Evolutionary conservation across 2,113 vertebrate species (phyloP).

Genomic region (Murina feae): DNA sequence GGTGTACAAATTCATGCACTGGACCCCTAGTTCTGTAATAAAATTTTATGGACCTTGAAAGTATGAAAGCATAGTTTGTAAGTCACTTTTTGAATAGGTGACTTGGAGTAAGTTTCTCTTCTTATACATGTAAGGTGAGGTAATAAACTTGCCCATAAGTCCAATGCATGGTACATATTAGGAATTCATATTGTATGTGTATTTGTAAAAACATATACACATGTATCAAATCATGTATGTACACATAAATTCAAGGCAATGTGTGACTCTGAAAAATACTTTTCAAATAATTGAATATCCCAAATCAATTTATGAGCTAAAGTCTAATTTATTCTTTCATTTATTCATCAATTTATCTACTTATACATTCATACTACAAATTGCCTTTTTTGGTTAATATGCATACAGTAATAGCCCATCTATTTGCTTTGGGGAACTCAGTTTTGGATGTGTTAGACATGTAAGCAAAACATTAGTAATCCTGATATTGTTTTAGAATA

Average conservation of each 20-base stretch:
- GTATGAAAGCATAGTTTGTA: background rate
- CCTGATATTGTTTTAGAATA: background rate
- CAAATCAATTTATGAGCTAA: background rate
- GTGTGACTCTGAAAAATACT: background rate
- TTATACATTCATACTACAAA: background rate
- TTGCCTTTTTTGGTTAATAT: background rate
- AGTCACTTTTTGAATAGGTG: background rate
- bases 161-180: background rate
- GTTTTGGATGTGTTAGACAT: background rate
- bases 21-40: background rate
- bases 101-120: background rate
- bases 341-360: background rate
- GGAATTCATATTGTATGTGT: background rate
- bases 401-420: fast-evolving
- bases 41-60: background rate
- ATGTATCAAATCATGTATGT: background rate
- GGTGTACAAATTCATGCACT: too few species aligned
- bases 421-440: background rate
- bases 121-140: background rate
- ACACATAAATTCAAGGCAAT: background rate
- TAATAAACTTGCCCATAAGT: background rate
- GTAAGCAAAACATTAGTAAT: background rate
- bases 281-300: background rate
- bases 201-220: background rate
- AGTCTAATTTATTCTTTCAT: background rate